These are phyloP conservation scores for Onychostruthus taczanowskii DNA, from an alignment of 2,113 vertebrate species.

Conservation along the genomic window DNA sequence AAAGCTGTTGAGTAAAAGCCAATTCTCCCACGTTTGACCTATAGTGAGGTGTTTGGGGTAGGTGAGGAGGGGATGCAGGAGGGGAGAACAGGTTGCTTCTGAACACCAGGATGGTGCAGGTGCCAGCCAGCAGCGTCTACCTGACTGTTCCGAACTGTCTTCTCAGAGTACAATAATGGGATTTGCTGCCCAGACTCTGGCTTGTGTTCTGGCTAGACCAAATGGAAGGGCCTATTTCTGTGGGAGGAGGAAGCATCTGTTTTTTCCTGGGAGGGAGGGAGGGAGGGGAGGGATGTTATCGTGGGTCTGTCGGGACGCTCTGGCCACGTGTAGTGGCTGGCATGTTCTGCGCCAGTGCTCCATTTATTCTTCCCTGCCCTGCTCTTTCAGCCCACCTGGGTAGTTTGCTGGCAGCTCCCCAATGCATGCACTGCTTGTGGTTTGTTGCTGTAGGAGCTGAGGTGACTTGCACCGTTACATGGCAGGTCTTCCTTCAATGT, in stretches of 20 bases:
- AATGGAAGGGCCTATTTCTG: neutral
- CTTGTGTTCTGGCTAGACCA: neutral
- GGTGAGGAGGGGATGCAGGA: neutral
- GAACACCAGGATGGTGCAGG: neutral
- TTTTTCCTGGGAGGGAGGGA: neutral
- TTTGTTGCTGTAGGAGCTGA: neutral
- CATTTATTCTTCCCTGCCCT: neutral
- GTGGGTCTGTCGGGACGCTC: neutral
- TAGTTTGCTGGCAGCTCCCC: neutral
- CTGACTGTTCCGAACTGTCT: neutral
- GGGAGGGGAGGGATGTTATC: neutral
- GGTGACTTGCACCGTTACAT: neutral
- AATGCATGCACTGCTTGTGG: rapidly evolving
- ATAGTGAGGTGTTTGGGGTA: neutral
- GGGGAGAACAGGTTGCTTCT: neutral
- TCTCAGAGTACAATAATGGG: neutral
- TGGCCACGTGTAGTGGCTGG: rapidly evolving
- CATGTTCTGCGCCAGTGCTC: rapidly evolving
- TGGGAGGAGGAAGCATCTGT: neutral
- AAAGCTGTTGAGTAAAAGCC: neutral
- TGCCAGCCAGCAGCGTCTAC: neutral
- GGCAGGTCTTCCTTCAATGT: neutral
- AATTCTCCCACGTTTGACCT: neutral
- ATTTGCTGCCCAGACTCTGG: neutral
- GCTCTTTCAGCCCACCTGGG: neutral